Percentiles rank a stretch among this genome's conserved stretches.
Evolutionary conservation across 2,888 invertebrate species (phyloP).

Genomic region (Ochropleura leucogaster): DNA sequence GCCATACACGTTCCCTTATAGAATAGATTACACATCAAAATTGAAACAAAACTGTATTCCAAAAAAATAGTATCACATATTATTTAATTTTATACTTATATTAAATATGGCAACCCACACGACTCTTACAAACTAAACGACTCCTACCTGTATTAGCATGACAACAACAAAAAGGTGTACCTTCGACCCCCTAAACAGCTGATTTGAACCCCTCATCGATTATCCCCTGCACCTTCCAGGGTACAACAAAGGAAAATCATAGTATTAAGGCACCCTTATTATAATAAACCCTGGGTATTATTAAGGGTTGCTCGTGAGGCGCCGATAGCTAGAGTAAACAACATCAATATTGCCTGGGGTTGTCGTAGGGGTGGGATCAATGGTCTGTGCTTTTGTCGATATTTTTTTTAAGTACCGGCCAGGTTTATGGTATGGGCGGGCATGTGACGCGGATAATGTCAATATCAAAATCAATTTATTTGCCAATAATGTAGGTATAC

Average conservation of each 20-base stretch:
- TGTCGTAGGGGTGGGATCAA: conserved; percentile 62
- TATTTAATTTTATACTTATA: too few species aligned
- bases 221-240: conserved; percentile 40
- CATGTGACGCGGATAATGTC: too few species aligned
- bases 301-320: conserved; percentile 73
- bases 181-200: conserved; percentile 19
- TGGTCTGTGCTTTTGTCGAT: conserved; percentile 35
- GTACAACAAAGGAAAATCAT: conserved; percentile 62
- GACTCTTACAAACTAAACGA: not conserved
- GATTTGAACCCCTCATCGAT: conserved; percentile 53
- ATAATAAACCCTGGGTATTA: conserved; percentile 74
- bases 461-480: too few species aligned
- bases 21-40: too few species aligned
- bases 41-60: too few species aligned
- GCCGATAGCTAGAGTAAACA: conserved; percentile 80
- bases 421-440: too few species aligned
- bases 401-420: not conserved
- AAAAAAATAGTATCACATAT: too few species aligned
- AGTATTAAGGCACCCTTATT: conserved; percentile 60
- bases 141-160: conserved; percentile 27
- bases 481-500: too few species aligned
- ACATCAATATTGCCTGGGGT: conserved; percentile 79
- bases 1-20: too few species aligned
- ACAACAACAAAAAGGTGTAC: conserved; percentile 21
- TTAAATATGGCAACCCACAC: not conserved